Conservation (phyloP, 2,113 vertebrate species). For the Labeo rohita region DNA sequence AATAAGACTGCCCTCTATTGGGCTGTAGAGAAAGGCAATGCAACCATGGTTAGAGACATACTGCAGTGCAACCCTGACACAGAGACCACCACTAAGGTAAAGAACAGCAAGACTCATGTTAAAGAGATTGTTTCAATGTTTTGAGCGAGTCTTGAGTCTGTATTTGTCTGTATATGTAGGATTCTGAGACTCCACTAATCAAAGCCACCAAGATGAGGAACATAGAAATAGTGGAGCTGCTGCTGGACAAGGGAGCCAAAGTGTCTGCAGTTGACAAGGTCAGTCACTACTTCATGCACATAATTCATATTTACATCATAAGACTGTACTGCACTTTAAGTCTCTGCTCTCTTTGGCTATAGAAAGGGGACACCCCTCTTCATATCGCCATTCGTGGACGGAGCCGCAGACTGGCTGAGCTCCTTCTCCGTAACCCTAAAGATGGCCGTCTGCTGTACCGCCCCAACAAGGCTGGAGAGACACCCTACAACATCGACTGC, state of each 20-base stretch:
- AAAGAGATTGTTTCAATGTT: background rate
- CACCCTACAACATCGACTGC: constrained; percentile 91
- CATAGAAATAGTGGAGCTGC: constrained; percentile 95
- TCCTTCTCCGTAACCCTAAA: constrained; percentile 88
- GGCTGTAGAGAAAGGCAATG: constrained; percentile 98
- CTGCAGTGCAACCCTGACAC: constrained; percentile 97
- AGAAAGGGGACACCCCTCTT: constrained; percentile 90
- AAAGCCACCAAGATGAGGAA: constrained; percentile 99
- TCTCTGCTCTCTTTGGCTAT: constrained; percentile 23
- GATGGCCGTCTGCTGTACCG: constrained; percentile 88
- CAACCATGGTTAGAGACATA: constrained; percentile 96
- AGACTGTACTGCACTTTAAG: background rate
- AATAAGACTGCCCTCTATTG: constrained; percentile 96
- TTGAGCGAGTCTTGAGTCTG: background rate
- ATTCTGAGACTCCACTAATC: constrained; percentile 93
- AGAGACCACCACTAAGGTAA: constrained; percentile 94
- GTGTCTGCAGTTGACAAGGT: constrained; percentile 97
- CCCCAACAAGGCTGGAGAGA: constrained; percentile 89
- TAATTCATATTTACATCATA: background rate
- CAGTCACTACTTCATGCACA: constrained; percentile 31
- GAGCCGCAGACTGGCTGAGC: constrained; percentile 86
- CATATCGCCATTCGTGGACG: constrained; percentile 89
- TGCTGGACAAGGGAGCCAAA: constrained; percentile 95
- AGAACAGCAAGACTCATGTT: background rate
- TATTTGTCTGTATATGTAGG: constrained; percentile 70